Percentiles rank a stretch among this genome's conserved stretches.
These are phyloP conservation scores for Diabrotica balteata DNA, from an alignment of 2,888 invertebrate species.

Conservation along the genomic window DNA sequence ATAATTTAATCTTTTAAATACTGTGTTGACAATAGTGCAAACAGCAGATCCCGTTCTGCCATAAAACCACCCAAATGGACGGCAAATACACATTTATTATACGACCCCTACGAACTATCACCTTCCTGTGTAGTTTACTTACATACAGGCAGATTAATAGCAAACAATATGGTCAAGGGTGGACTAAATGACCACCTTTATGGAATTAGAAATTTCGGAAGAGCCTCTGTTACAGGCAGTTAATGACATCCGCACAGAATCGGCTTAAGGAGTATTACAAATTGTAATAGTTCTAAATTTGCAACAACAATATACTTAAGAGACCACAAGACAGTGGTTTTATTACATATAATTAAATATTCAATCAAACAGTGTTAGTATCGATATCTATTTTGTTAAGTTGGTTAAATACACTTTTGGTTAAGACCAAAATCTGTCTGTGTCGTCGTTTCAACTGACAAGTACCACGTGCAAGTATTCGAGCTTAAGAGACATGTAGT, in stretches of 20 bases:
- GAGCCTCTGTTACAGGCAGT: constrained; percentile 42
- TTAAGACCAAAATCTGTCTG: too few species aligned
- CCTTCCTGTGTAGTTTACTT: constrained; percentile 35
- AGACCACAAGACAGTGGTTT: too few species aligned
- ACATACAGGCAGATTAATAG: constrained; percentile 45
- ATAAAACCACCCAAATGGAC: constrained; percentile 7
- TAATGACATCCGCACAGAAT: constrained; percentile 37
- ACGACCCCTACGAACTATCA: constrained; percentile 34
- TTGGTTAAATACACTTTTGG: too few species aligned
- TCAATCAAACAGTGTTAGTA: too few species aligned
- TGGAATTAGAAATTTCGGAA: constrained; percentile 45
- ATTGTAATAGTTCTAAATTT: too few species aligned
- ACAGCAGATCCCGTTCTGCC: constrained; percentile 3
- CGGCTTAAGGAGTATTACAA: background rate
- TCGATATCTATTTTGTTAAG: too few species aligned
- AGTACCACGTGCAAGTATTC: too few species aligned
- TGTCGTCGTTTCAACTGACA: too few species aligned
- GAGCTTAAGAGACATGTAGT: too few species aligned
- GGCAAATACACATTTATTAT: constrained; percentile 36
- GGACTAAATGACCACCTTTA: constrained; percentile 49
- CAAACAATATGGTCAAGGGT: constrained; percentile 46
- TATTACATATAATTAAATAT: too few species aligned
- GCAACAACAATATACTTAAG: too few species aligned
- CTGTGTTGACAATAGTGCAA: constrained; percentile 2
- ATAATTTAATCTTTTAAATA: background rate